Percentiles rank a stretch among this genome's conserved stretches.
phyloP scores from a whole-genome alignment of 2,113 vertebrate genomes.

The Epinephelus cyanopodus region DNA sequence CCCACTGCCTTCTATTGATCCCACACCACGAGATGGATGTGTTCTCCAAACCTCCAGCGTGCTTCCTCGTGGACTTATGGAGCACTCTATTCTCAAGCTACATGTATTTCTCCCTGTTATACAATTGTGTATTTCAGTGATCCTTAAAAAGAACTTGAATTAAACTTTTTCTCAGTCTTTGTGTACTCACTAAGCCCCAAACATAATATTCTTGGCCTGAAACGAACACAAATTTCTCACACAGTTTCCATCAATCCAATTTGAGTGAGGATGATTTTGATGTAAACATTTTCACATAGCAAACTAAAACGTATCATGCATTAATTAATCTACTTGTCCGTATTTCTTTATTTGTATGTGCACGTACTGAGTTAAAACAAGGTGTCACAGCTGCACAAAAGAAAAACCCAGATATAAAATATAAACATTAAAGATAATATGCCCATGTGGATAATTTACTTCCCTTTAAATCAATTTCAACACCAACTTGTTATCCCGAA shows the following conservation, averaged over 20 bases:
- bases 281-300: not conserved
- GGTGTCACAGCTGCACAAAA: not conserved
- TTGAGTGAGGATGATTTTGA: not conserved
- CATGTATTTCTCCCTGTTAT: slow-evolving; percentile 10
- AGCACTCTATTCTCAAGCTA: slow-evolving; percentile 67
- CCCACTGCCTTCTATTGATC: slow-evolving; percentile 81
- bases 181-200: not conserved
- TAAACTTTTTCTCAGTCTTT: not conserved
- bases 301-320: not conserved
- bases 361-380: not conserved
- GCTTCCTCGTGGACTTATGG: slow-evolving; percentile 51
- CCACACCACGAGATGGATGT: slow-evolving; percentile 74
- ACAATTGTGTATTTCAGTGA: not conserved
- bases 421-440: not conserved
- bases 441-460: not conserved
- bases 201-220: not conserved
- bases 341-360: not conserved
- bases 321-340: not conserved
- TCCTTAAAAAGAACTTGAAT: not conserved
- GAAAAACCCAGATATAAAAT: not conserved
- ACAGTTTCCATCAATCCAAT: not conserved
- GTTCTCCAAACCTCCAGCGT: slow-evolving; percentile 57
- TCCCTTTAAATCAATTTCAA: slow-evolving; percentile 20
- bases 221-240: not conserved
- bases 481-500: slow-evolving; percentile 2